phyloP scores from a whole-genome alignment of 2,113 vertebrate genomes.

The Enhydra lutris region DNA sequence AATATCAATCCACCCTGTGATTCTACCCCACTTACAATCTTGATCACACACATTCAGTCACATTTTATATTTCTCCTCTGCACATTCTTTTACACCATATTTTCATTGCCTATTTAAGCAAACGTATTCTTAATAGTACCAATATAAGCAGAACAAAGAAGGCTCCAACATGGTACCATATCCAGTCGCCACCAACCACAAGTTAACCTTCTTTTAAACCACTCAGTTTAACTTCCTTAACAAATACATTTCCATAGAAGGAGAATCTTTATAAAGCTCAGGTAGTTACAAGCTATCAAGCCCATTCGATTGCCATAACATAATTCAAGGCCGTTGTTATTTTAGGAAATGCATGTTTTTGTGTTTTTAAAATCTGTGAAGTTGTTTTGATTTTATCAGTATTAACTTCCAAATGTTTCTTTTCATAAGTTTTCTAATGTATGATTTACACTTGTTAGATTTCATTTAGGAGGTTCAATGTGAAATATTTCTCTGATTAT shows the following conservation, averaged over 20 bases:
- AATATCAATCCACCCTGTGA: background rate
- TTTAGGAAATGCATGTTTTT: background rate
- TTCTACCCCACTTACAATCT: background rate
- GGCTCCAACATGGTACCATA: background rate
- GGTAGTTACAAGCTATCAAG: background rate
- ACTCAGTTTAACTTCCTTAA: background rate
- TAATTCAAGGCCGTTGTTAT: background rate
- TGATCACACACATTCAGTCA: background rate
- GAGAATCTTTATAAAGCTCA: background rate
- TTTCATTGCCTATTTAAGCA: background rate
- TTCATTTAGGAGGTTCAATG: background rate
- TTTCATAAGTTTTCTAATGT: background rate
- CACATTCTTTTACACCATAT: background rate
- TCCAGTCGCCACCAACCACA: background rate
- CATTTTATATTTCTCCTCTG: background rate
- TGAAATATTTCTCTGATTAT: background rate
- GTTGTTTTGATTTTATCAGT: background rate
- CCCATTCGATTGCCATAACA: background rate
- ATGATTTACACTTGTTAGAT: background rate
- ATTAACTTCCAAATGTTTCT: background rate
- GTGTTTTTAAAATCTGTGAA: background rate
- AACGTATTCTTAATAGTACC: background rate
- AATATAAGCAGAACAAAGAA: background rate
- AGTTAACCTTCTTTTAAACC: background rate
- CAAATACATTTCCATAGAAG: background rate